phyloP scores from a whole-genome alignment of 2,113 vertebrate genomes.

The Dolichotis patagonum region DNA sequence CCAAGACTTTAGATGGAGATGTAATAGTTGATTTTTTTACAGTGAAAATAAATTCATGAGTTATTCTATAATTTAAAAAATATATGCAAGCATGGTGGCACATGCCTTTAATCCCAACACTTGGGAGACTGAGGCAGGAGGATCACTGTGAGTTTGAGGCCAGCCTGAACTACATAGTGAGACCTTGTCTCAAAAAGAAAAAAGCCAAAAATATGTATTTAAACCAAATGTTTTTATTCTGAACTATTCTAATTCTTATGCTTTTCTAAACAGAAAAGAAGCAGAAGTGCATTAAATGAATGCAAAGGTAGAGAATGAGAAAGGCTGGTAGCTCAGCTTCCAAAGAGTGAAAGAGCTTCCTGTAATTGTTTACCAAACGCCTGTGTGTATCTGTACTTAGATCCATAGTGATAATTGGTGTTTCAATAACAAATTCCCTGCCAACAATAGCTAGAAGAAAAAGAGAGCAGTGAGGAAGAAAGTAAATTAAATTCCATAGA shows the following conservation, averaged over 20 bases:
- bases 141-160: too few relatives aligned
- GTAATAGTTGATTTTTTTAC: not conserved
- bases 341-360: not conserved
- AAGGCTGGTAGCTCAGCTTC: not conserved
- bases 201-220: too few relatives aligned
- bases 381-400: not conserved
- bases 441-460: not conserved
- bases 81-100: not conserved
- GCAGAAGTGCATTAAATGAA: constrained; percentile 32
- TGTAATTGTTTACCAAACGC: not conserved
- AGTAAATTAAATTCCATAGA: not conserved
- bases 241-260: not conserved
- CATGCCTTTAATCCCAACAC: too few relatives aligned
- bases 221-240: not conserved
- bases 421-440: not conserved
- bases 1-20: not conserved
- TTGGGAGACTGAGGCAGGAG: too few relatives aligned
- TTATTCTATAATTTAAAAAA: constrained; percentile 1
- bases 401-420: not conserved
- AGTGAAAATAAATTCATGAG: constrained; percentile 13
- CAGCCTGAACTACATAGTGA: too few relatives aligned
- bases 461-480: constrained; percentile 28
- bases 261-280: constrained; percentile 51
- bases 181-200: too few relatives aligned
- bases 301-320: constrained; percentile 1